Evolutionary conservation across 1,140 invertebrate genomes (phyloP), one percentile per base, ranked within the genome.

Genomic region (Eumaeus atala): DNA sequence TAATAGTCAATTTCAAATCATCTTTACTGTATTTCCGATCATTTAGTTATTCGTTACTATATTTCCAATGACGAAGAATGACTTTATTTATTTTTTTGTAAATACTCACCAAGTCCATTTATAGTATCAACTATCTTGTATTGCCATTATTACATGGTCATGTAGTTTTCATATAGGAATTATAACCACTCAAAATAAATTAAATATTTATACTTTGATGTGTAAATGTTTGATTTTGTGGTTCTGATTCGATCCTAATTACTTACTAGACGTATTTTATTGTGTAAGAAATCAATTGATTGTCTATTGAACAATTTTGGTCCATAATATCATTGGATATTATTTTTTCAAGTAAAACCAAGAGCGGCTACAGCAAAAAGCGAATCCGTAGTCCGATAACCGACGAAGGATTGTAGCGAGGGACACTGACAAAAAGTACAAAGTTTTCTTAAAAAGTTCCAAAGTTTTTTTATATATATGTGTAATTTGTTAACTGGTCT

Each of bases 311-410:
- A 33, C 10, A 7, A 34, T 33, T 44, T 42, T 38, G 54, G 37
- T 59, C 35, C 48, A 55, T 47, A 55, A 56, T 56, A 48, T 61
- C 33, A 66, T 68, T 60, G 61, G 61, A 56, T 77, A 68, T 78
- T 81, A 56, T 76, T 16, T 79, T 77, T 84, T 82, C 75, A 84
- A 84, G 77, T 80, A 74, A 77, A 76, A 57, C 59, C 71, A 80
- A 80, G 78, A 74, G 77, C 66, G 69, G 71, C 73, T 48, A 64
- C 68, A 67, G 64, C 72, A 76, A 78, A 77, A 74, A 67, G 67
- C 77, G 74, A 80, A 74, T 62, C 54, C 62, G 59, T 66, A 67
- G 63, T 62, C 58, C 59, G 54, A 54, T 64, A 60, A 58, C 54
- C 61, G 61, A 49, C 60, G 75, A 73, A 76, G 75, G 70, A 57